These are phyloP conservation scores for Buceros bicornis DNA, from an alignment of 2,797 vertebrate genomes.

Conservation along the genomic window DNA sequence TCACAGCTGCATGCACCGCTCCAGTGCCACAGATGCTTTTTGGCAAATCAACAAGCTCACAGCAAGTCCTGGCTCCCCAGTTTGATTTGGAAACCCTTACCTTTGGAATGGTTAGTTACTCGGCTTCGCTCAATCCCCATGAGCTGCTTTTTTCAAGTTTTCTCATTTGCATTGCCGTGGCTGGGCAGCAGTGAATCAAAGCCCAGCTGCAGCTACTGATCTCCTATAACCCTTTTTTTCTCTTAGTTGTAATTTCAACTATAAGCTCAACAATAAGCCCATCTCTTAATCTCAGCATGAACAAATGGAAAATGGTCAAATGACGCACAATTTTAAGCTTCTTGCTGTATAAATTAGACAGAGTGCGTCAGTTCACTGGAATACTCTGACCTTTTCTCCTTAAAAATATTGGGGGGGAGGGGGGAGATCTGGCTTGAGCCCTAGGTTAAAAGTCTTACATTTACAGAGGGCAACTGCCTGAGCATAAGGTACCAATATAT, in stretches of 20 bases:
- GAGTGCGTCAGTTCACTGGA: slow-evolving; percentile 78
- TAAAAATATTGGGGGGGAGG: slow-evolving; percentile 44
- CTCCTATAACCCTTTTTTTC: slow-evolving; percentile 58
- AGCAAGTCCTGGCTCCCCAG: background rate
- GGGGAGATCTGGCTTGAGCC: slow-evolving; percentile 50
- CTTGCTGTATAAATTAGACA: slow-evolving; percentile 76
- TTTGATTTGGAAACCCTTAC: background rate
- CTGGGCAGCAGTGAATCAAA: slow-evolving; percentile 63
- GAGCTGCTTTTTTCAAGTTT: slow-evolving; percentile 49
- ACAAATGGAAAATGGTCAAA: slow-evolving; percentile 79
- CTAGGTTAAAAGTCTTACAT: slow-evolving; percentile 52
- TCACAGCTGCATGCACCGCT: background rate
- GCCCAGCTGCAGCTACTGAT: slow-evolving; percentile 62
- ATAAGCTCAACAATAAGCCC: slow-evolving; percentile 77
- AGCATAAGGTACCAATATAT: slow-evolving; percentile 63
- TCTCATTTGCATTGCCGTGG: slow-evolving; percentile 30
- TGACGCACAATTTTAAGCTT: slow-evolving; percentile 79
- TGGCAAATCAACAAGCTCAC: background rate
- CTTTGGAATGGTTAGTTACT: slow-evolving; percentile 49
- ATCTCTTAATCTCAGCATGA: slow-evolving; percentile 77
- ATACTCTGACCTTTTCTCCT: slow-evolving; percentile 81
- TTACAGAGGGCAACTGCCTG: slow-evolving; percentile 50
- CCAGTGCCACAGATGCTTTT: background rate
- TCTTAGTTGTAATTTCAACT: slow-evolving; percentile 77
- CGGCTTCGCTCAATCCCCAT: background rate